Conservation (phyloP, 53 echinoderm and acorn worm species). For the Henricia sp. region DNA sequence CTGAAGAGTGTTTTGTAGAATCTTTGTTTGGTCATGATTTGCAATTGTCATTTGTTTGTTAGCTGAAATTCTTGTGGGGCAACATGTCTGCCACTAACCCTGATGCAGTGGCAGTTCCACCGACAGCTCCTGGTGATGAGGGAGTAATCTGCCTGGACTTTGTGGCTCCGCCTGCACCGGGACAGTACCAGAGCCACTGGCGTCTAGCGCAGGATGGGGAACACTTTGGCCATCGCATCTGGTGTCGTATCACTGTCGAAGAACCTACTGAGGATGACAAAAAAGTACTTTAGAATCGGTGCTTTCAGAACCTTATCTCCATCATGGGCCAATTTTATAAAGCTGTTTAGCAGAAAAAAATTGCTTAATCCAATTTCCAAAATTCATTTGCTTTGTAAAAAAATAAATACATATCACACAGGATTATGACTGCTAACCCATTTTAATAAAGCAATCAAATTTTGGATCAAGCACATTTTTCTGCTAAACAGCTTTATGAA, state of each 20-base stretch:
- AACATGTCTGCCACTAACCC: constrained; percentile 70
- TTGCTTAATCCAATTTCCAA: too few relatives aligned
- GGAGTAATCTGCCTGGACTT: constrained; percentile 87
- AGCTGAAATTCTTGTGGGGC: constrained; percentile 97
- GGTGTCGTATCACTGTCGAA: constrained; percentile 88
- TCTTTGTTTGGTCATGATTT: too few relatives aligned
- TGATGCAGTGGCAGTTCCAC: constrained; percentile 72
- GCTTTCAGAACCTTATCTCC: neutral
- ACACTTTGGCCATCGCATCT: constrained; percentile 94
- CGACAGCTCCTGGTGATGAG: constrained; percentile 67
- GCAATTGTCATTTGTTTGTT: neutral
- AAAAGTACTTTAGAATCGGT: constrained; percentile 46
- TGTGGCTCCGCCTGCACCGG: constrained; percentile 78
- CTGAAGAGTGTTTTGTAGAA: too few relatives aligned
- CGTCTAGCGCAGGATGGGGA: constrained; percentile 83
- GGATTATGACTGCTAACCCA: too few relatives aligned
- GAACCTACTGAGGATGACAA: constrained; percentile 54
- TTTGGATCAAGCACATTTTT: too few relatives aligned
- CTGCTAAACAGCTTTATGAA: too few relatives aligned
- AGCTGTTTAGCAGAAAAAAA: neutral
- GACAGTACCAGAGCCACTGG: constrained; percentile 97
- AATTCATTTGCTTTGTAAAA: too few relatives aligned
- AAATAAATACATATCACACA: too few relatives aligned
- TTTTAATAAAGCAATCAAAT: too few relatives aligned
- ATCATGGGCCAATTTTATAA: neutral